Conservation (phyloP, 2,113 vertebrate genomes). For the Brachyhypopomus occidentalis region DNA sequence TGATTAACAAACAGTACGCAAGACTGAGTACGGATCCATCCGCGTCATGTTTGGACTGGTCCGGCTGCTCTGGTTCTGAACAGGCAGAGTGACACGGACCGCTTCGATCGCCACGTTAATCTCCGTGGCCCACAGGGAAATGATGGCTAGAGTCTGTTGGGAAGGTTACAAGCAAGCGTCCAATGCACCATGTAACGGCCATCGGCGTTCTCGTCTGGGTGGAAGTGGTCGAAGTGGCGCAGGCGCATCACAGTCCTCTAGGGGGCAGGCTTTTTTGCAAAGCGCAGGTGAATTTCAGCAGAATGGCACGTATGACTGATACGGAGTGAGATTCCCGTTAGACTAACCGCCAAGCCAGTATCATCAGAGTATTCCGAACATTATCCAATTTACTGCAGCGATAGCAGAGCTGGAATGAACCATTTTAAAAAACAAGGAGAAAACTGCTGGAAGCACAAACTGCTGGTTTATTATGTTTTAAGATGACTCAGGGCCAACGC, state of each 20-base stretch:
- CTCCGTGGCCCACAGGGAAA: neutral
- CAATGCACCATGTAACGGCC: constrained; percentile 1
- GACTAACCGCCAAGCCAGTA: neutral
- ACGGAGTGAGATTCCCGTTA: neutral
- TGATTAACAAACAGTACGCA: constrained; percentile 15
- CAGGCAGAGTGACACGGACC: neutral
- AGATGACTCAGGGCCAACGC: too few species aligned
- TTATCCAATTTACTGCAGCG: neutral
- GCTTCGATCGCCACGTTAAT: constrained; percentile 19
- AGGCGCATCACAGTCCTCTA: neutral
- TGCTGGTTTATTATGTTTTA: too few species aligned
- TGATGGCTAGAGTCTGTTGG: constrained; percentile 6
- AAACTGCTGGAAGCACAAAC: too few species aligned
- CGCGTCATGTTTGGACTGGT: neutral
- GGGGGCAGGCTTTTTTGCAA: neutral
- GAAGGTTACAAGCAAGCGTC: constrained; percentile 10
- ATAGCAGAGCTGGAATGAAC: neutral
- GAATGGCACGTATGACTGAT: neutral
- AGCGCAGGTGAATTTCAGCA: neutral
- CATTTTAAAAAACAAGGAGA: too few species aligned
- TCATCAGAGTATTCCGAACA: neutral
- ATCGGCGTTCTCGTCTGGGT: too few species aligned
- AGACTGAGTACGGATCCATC: neutral
- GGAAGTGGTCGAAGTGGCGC: neutral
- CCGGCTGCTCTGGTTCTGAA: neutral